phyloP scores from a whole-genome alignment of 2,797 vertebrate species.

The Platalea minor region DNA sequence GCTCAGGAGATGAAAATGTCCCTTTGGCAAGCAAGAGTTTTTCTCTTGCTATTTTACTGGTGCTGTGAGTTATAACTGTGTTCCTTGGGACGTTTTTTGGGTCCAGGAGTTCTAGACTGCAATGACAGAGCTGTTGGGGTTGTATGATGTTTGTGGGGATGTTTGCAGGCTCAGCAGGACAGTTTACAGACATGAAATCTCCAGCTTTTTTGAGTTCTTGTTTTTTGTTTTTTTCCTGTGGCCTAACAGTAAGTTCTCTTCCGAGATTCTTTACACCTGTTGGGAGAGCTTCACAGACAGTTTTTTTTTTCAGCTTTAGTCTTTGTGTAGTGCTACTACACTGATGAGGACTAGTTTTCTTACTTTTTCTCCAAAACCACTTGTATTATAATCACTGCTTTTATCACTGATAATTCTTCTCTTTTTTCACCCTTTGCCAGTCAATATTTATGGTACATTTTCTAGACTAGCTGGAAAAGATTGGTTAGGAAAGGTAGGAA shows the following conservation, averaged over 20 bases:
- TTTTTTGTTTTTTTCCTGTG: background rate
- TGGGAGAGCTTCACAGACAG: background rate
- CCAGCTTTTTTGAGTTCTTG: background rate
- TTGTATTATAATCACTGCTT: background rate
- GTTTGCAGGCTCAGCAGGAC: background rate
- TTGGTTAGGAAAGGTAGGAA: background rate
- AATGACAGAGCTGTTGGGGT: background rate
- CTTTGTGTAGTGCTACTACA: background rate
- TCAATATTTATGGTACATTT: background rate
- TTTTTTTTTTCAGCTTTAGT: background rate
- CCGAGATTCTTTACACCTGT: background rate
- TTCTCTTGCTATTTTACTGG: background rate
- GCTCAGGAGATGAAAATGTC: background rate
- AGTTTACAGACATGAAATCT: background rate
- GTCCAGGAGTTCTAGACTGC: background rate
- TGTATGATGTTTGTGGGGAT: background rate
- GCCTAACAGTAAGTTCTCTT: background rate
- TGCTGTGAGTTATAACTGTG: background rate
- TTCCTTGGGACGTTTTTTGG: background rate
- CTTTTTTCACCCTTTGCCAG: background rate
- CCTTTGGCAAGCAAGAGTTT: background rate
- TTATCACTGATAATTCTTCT: background rate
- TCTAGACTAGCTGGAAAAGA: background rate
- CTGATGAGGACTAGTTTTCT: background rate
- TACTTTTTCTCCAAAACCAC: background rate